phyloP scores from a whole-genome alignment of 2,113 vertebrate species.

The Litocranius walleri region DNA sequence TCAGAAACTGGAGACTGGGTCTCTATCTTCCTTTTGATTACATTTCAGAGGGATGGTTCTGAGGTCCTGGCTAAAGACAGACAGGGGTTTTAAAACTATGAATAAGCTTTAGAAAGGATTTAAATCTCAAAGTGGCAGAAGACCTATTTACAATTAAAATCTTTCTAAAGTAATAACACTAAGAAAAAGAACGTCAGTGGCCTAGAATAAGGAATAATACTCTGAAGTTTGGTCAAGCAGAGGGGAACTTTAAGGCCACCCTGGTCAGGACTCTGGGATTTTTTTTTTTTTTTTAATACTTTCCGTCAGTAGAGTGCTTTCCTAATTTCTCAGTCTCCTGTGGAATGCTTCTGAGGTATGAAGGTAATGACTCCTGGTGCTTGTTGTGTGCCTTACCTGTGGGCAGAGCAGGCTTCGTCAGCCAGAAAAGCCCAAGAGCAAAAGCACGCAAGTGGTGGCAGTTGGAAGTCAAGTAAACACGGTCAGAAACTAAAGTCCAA shows the following conservation, averaged over 20 bases:
- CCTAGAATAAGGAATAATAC: background rate
- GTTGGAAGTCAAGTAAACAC: background rate
- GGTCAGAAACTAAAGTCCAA: background rate
- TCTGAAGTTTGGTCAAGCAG: background rate
- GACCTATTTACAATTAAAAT: background rate
- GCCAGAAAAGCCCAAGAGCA: background rate
- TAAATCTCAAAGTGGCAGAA: background rate
- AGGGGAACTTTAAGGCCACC: background rate
- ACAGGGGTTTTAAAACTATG: background rate
- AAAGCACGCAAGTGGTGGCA: background rate
- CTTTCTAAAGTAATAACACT: background rate
- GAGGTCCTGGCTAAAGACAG: background rate
- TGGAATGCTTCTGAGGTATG: background rate
- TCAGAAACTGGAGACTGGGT: background rate
- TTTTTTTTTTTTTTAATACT: background rate
- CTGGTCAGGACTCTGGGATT: background rate
- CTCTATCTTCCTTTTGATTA: background rate
- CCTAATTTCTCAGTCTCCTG: background rate
- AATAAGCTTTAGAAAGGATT: background rate
- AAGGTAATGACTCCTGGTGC: background rate
- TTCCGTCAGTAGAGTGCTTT: background rate
- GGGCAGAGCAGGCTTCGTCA: background rate
- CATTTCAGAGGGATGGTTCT: background rate
- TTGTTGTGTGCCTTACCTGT: background rate
- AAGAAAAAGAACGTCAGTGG: background rate